Percentiles rank a stretch among this genome's conserved stretches.
Conservation (phyloP, 1,140 invertebrate species). For the Lineus longissimus region DNA sequence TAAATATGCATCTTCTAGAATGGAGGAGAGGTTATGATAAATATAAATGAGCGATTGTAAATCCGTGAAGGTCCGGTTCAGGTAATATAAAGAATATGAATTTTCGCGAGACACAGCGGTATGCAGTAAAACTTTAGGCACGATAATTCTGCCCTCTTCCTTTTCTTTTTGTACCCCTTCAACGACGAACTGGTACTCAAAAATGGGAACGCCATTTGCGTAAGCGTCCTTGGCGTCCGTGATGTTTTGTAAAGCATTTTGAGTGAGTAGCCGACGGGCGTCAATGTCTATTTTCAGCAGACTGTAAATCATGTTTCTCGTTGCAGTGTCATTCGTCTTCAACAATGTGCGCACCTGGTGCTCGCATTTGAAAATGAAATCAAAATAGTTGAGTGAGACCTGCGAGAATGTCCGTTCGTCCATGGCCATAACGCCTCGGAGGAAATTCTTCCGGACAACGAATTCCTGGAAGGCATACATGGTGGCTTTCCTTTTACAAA, state of each 20-base stretch:
- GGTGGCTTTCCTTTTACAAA: conserved; percentile 20
- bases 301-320: conserved; percentile 17
- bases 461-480: conserved; percentile 28
- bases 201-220: conserved; percentile 17
- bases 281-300: conserved; percentile 15
- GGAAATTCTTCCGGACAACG: conserved; percentile 29
- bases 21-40: neutral
- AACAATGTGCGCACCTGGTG: conserved; percentile 16
- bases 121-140: neutral
- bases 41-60: neutral
- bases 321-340: neutral
- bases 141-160: neutral
- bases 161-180: neutral
- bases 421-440: conserved; percentile 29
- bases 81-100: neutral
- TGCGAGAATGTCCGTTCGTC: conserved; percentile 31
- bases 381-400: conserved; percentile 29
- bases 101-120: neutral
- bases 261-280: conserved; percentile 21
- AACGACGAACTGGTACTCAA: neutral
- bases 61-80: neutral
- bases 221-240: conserved; percentile 27
- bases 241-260: conserved; percentile 25
- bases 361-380: conserved; percentile 22
- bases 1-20: neutral